phyloP scores from a whole-genome alignment of 2,888 invertebrate species.

The Synergus gifuensis region DNA sequence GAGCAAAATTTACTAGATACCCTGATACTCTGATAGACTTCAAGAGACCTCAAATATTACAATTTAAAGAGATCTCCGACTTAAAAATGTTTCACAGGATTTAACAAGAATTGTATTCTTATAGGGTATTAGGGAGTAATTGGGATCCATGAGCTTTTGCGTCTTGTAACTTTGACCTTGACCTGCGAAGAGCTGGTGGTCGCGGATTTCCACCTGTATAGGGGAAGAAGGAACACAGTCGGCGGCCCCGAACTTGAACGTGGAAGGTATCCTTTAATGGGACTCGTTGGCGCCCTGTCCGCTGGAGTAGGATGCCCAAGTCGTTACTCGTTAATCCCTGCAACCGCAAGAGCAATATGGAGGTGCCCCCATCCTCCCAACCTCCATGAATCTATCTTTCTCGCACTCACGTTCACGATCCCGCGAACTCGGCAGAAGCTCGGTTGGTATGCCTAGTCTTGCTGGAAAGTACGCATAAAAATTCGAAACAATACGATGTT shows the following conservation, averaged over 20 bases:
- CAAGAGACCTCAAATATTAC: no score
- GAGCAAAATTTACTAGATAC: no score
- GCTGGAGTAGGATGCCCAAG: slow-evolving; percentile 59
- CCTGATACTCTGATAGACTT: no score
- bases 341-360: slow-evolving; percentile 50
- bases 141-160: slow-evolving; percentile 20
- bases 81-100: no score
- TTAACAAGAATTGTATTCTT: no score
- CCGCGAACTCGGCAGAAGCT: background rate
- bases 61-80: no score
- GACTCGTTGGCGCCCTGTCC: slow-evolving; percentile 66
- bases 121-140: slow-evolving; percentile 11
- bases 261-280: slow-evolving; percentile 63
- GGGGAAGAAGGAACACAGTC: slow-evolving; percentile 14
- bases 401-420: background rate
- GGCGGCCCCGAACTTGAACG: slow-evolving; percentile 13
- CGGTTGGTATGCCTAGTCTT: slow-evolving; percentile 24
- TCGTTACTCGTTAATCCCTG: slow-evolving; percentile 66
- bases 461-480: slow-evolving; percentile 68
- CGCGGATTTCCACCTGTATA: slow-evolving; percentile 31
- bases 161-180: slow-evolving; percentile 35
- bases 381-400: background rate
- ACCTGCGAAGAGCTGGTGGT: slow-evolving; percentile 16
- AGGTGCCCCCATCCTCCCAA: slow-evolving; percentile 2
- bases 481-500: slow-evolving; percentile 76